phyloP scores from a whole-genome alignment of 30 jellyfish, hydroid and myxozoan genomes.

The Hydra vulgaris region DNA sequence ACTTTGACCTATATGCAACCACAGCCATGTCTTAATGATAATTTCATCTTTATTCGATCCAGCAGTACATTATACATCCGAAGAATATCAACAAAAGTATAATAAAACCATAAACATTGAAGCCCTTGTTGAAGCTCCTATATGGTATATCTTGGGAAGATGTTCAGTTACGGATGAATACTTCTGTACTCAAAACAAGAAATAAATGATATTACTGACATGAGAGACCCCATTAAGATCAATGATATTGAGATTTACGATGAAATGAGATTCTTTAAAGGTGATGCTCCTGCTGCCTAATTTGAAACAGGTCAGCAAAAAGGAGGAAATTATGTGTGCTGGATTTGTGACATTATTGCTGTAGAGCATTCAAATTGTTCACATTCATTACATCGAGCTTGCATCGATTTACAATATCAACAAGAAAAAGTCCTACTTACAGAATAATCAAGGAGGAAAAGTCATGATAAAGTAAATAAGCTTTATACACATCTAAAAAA shows the following conservation, averaged over 20 bases:
- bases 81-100: not conserved
- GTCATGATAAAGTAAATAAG: not conserved
- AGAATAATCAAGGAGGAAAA: not conserved
- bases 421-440: not conserved
- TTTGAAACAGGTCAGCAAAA: slow-evolving; percentile 16
- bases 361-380: not conserved
- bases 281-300: slow-evolving; percentile 7
- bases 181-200: not conserved
- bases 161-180: not conserved
- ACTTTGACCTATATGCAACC: not conserved
- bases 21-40: slow-evolving; percentile 1
- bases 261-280: slow-evolving; percentile 4
- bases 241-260: not conserved
- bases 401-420: not conserved
- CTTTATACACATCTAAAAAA: not conserved
- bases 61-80: not conserved
- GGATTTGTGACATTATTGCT: slow-evolving; percentile 2
- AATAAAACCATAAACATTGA: not conserved
- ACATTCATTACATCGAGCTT: not conserved
- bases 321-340: slow-evolving; percentile 11
- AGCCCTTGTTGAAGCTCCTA: no score
- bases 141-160: no score
- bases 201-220: no score
- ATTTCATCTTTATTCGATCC: not conserved
- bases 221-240: no score